Evolutionary conservation across 1,140 invertebrate species (phyloP), one percentile per base, ranked within the genome.

Genomic region (Goniozus legneri): DNA sequence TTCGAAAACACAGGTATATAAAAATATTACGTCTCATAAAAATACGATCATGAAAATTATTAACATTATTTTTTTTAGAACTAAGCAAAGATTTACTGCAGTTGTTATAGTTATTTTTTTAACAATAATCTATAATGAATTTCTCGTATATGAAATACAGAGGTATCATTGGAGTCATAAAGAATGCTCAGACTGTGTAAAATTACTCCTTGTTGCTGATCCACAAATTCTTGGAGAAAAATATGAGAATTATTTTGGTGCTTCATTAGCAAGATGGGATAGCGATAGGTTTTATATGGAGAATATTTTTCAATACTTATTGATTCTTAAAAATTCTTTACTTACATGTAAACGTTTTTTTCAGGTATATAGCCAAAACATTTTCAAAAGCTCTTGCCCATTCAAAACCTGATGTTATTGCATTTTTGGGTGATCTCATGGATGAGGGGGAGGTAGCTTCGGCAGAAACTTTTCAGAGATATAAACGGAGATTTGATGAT

Each of bases 371-470:
- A 43, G 71, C 75, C 10, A 86, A 86, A 64, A 91, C 90, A 40
- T 97, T 92, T 71, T 69, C 76, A 13, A 73, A 81, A 50, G 91
- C 87, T 3, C 64, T 87, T 16, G 72, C 79, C 21, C 82, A 88
- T 71, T 80, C 86, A n/a, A 75, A 88, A 51, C 93, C 93, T 21
- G 82, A 95, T 76, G 79, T 91, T n/a, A 78, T 96, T 41, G 79
- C 91, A 36, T 97, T 93, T 73, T 75, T 97, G 18, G 94, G 95
- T 3, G 93, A 97, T 75, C 76, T 95, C 35, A 87, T 95, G 77
- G 92, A 97, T 69, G 93, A 96, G 78, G 93, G 93, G 0, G 89
- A 88, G 45, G 83, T 87, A 45, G 83, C 91, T 1, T 79, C 76
- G 35, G 67, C 79, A 46, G 69, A 80, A 48, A 80, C 89, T 58